phyloP scores from a whole-genome alignment of 2,113 vertebrate species.

The Hepsetus odoe region DNA sequence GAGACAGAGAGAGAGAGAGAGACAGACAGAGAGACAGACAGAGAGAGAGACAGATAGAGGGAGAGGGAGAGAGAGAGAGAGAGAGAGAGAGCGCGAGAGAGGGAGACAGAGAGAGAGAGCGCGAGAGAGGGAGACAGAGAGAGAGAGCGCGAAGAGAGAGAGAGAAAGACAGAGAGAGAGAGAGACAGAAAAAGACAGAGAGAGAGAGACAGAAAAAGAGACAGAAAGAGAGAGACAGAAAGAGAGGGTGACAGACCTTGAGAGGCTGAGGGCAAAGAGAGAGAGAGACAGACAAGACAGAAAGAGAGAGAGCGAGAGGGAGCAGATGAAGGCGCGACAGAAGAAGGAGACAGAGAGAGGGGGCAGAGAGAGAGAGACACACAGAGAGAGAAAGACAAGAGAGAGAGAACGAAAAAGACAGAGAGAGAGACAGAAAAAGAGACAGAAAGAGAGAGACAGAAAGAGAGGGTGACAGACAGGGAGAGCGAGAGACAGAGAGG shows the following conservation, averaged over 20 bases:
- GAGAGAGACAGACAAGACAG: not conserved
- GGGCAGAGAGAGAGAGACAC: not conserved
- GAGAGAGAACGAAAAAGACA: too few relatives aligned
- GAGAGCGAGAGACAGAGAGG: not conserved
- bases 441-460: not conserved
- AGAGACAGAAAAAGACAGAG: not conserved
- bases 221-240: not conserved
- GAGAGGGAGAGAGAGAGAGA: not conserved
- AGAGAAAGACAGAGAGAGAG: slow-evolving; percentile 1
- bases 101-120: not conserved
- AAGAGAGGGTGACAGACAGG: too few relatives aligned
- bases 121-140: not conserved
- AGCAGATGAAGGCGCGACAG: not conserved
- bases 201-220: not conserved
- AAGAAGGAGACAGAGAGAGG: not conserved
- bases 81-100: not conserved
- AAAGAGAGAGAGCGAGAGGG: not conserved
- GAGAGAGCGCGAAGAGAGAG: not conserved
- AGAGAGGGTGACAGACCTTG: not conserved
- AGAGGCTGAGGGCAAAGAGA: not conserved
- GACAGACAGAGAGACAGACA: not conserved
- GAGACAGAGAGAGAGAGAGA: not conserved
- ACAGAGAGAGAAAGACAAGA: slow-evolving; percentile 5
- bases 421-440: not conserved
- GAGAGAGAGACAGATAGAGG: slow-evolving; percentile 1